A percentile compares a stretch with the other conserved stretches of the same genome.
These are phyloP conservation scores for Ypsolopha scabrella DNA, from an alignment of 2,888 invertebrate species.

Conservation along the genomic window DNA sequence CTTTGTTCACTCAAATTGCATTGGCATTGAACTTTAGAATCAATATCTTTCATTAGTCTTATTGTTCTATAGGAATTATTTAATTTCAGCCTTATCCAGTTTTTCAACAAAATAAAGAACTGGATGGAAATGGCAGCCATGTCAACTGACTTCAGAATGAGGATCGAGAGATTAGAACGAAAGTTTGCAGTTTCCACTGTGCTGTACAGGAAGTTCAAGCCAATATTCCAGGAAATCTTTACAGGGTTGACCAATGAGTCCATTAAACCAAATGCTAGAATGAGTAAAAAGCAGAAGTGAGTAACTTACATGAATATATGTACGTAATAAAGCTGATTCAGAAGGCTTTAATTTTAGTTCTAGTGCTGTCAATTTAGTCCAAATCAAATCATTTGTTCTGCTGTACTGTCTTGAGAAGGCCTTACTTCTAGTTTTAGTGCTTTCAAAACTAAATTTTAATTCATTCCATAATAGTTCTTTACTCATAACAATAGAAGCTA, in stretches of 20 bases:
- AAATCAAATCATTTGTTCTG: no score
- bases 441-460: no score
- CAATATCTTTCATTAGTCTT: not conserved
- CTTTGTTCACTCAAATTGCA: no score
- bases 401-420: no score
- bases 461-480: no score
- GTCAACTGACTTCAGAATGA: slow-evolving; percentile 83
- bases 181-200: slow-evolving; percentile 95
- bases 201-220: slow-evolving; percentile 92
- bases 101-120: slow-evolving; percentile 93
- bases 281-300: slow-evolving; percentile 63
- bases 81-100: slow-evolving; percentile 85
- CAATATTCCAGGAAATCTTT: slow-evolving; percentile 90
- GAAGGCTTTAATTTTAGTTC: no score
- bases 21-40: not conserved
- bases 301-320: slow-evolving; percentile 13
- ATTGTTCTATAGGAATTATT: not conserved
- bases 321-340: no score
- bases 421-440: no score
- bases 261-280: slow-evolving; percentile 69
- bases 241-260: slow-evolving; percentile 72
- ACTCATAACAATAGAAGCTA: no score
- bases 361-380: no score
- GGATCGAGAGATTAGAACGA: slow-evolving; percentile 86
- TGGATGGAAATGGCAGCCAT: slow-evolving; percentile 96